phyloP scores from a whole-genome alignment of 2,113 vertebrate species.

The Burhinus bistriatus region DNA sequence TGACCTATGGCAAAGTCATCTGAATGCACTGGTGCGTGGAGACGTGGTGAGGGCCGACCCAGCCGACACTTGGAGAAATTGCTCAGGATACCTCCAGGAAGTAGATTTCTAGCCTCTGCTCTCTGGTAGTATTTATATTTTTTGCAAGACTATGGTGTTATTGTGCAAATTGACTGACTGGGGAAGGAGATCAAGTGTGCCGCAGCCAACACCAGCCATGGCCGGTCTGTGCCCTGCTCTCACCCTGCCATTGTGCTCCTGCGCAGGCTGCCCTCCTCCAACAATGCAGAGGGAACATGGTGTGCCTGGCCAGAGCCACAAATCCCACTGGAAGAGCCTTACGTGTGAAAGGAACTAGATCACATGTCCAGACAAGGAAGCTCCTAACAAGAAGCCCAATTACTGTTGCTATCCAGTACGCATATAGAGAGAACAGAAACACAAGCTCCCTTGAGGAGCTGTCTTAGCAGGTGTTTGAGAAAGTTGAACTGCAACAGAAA shows the following conservation, averaged over 20 bases:
- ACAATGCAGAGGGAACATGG: background rate
- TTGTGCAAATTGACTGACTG: accelerated
- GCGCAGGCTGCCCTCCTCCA: background rate
- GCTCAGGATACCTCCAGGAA: background rate
- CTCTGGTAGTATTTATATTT: background rate
- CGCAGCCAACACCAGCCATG: background rate
- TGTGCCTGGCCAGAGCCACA: background rate
- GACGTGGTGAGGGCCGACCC: background rate
- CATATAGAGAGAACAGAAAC: background rate
- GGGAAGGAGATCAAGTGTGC: background rate
- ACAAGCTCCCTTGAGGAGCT: background rate
- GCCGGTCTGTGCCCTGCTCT: background rate
- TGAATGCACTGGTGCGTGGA: background rate
- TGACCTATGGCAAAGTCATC: background rate
- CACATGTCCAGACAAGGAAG: background rate
- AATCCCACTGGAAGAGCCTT: background rate
- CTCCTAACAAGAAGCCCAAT: background rate
- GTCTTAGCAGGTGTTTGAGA: background rate
- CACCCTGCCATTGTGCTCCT: background rate
- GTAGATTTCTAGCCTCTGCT: background rate
- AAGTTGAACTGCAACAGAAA: background rate
- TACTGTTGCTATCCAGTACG: background rate
- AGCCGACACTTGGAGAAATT: background rate
- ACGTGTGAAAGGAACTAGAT: background rate
- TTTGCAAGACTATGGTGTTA: background rate